Percentiles rank a stretch among this genome's conserved stretches.
Evolutionary conservation across 1,140 invertebrate species (phyloP).

Genomic region (Microplitis demolitor): DNA sequence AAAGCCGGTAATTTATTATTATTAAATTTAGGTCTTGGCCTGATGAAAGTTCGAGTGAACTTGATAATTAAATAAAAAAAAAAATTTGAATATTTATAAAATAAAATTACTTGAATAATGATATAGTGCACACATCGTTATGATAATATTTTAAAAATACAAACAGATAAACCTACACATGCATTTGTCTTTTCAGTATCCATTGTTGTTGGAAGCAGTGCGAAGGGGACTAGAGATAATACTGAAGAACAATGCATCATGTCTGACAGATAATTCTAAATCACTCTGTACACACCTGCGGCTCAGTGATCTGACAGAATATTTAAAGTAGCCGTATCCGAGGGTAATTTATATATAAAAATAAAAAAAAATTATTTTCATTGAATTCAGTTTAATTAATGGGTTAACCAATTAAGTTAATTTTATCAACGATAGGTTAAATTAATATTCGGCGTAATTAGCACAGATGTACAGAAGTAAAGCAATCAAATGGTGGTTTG

Average conservation of each 20-base stretch:
- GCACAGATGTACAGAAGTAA: not conserved
- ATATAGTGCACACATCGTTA: slow-evolving; percentile 10
- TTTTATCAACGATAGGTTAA: no score
- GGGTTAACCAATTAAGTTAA: no score
- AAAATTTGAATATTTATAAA: not conserved
- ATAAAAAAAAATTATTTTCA: no score
- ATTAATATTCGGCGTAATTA: not conserved
- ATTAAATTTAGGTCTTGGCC: no score
- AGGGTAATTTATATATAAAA: not conserved
- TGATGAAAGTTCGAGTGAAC: no score
- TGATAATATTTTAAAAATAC: slow-evolving; percentile 15
- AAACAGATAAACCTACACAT: slow-evolving; percentile 2
- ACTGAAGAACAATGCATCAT: slow-evolving; percentile 20
- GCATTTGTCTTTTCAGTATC: not conserved
- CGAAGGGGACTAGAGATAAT: slow-evolving; percentile 20
- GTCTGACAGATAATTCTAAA: slow-evolving; percentile 11
- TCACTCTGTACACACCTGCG: slow-evolving; percentile 24
- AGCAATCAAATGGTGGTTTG: not conserved
- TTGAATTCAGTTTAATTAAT: no score
- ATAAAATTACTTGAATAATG: not conserved
- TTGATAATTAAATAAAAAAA: no score
- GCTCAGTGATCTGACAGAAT: slow-evolving; percentile 13
- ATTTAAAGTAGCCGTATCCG: slow-evolving; percentile 6
- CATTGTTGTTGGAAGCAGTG: not conserved
- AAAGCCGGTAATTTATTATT: no score